These are phyloP conservation scores for Chrysolina americana DNA, from an alignment of 2,888 invertebrate species.

Conservation along the genomic window DNA sequence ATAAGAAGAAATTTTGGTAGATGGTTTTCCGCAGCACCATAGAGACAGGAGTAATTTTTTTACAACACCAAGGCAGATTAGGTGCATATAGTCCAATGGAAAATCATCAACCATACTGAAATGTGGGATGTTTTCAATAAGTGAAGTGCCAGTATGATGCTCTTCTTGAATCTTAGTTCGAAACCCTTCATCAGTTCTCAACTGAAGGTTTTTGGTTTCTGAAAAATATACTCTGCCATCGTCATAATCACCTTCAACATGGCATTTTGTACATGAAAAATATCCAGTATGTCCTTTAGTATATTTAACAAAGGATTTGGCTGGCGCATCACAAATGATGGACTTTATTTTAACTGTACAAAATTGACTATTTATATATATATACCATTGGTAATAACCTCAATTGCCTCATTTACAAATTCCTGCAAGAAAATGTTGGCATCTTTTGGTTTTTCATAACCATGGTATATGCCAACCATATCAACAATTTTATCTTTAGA, in stretches of 20 bases:
- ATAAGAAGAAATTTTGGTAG: slow-evolving; percentile 28
- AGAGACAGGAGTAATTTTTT: slow-evolving; percentile 33
- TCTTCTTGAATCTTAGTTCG: slow-evolving; percentile 40
- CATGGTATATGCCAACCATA: slow-evolving; percentile 45
- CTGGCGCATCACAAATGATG: slow-evolving; percentile 51
- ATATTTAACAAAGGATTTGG: slow-evolving; percentile 43
- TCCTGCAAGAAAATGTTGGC: slow-evolving; percentile 29
- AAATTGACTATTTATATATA: slow-evolving; percentile 35
- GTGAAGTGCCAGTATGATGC: slow-evolving; percentile 42
- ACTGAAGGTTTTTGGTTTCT: slow-evolving; percentile 34
- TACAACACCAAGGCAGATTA: slow-evolving; percentile 33
- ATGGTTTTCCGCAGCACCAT: slow-evolving; percentile 36
- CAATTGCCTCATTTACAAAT: slow-evolving; percentile 36
- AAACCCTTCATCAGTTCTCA: slow-evolving; percentile 43
- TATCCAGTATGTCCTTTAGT: slow-evolving; percentile 46
- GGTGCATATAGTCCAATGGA: slow-evolving; percentile 51
- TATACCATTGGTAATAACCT: slow-evolving; percentile 31
- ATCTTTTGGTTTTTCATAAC: slow-evolving; percentile 41
- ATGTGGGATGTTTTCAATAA: slow-evolving; percentile 41
- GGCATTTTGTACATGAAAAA: slow-evolving; percentile 47
- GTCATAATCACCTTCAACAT: slow-evolving; percentile 31
- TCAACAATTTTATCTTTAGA: slow-evolving; percentile 22
- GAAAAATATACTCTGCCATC: slow-evolving; percentile 42
- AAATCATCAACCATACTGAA: slow-evolving; percentile 45
- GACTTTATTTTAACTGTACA: slow-evolving; percentile 42